These are phyloP conservation scores for Sarcophilus harrisii DNA, from an alignment of 2,797 vertebrate genomes.

Conservation along the genomic window DNA sequence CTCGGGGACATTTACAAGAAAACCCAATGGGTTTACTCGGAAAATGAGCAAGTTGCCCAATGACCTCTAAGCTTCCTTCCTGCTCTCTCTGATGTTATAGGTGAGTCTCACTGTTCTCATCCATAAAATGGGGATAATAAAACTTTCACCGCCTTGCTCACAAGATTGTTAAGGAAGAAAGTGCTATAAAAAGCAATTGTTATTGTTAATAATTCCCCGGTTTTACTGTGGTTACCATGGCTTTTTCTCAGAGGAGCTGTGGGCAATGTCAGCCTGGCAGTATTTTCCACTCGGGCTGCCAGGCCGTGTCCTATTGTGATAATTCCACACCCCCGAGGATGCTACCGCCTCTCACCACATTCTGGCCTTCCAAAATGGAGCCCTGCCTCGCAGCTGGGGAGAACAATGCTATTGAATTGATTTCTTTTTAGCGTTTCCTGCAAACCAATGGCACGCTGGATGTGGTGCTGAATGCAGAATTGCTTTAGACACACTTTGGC, in stretches of 20 bases:
- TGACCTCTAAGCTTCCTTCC: not conserved
- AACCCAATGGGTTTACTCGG: not conserved
- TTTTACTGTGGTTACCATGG: not conserved
- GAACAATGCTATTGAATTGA: not conserved
- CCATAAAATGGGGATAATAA: not conserved
- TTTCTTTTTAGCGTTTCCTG: slow-evolving; percentile 27
- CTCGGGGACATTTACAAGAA: not conserved
- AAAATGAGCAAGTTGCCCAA: not conserved
- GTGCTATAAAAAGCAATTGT: not conserved
- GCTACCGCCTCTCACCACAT: not conserved
- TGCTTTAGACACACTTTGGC: not conserved
- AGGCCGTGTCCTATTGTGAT: not conserved
- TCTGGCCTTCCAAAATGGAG: not conserved
- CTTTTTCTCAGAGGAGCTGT: not conserved
- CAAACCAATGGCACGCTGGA: not conserved
- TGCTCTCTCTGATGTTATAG: not conserved
- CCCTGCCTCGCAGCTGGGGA: not conserved
- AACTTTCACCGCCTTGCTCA: not conserved
- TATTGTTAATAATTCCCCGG: not conserved
- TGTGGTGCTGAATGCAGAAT: not conserved
- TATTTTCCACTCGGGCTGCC: not conserved
- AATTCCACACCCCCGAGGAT: not conserved
- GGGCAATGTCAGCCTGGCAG: not conserved
- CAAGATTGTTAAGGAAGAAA: not conserved
- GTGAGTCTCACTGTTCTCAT: not conserved